Percentiles rank a stretch among this genome's conserved stretches.
phyloP scores from a whole-genome alignment of 2,113 vertebrate species.

The Phodopus roborovskii region DNA sequence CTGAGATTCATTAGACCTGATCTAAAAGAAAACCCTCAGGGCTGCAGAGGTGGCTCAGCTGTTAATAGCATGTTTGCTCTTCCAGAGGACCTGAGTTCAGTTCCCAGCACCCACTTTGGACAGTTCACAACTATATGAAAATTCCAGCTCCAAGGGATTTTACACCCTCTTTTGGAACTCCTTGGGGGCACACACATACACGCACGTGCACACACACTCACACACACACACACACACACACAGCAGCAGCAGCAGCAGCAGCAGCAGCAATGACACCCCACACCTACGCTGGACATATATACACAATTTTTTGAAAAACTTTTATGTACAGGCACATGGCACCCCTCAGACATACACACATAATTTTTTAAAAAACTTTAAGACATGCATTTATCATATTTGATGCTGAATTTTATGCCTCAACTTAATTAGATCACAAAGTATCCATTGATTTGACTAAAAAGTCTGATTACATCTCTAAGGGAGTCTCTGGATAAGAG shows the following conservation, averaged over 20 bases:
- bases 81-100: background rate
- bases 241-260: background rate
- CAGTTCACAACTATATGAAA: background rate
- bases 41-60: background rate
- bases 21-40: background rate
- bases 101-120: background rate
- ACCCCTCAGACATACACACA: background rate
- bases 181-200: background rate
- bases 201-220: background rate
- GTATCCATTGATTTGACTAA: background rate
- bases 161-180: background rate
- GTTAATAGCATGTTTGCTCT: background rate
- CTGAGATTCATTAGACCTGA: background rate
- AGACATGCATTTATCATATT: background rate
- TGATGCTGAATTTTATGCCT: background rate
- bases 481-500: background rate
- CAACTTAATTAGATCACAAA: background rate
- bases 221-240: background rate
- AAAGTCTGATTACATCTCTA: background rate
- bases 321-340: background rate
- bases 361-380: background rate
- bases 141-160: background rate
- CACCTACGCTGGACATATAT: background rate
- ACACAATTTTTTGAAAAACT: background rate
- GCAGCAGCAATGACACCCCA: background rate